A percentile compares a stretch with the other conserved stretches of the same genome.
Evolutionary conservation across 1,140 invertebrate species (phyloP).

Genomic region (Zaprionus nigranus): DNA sequence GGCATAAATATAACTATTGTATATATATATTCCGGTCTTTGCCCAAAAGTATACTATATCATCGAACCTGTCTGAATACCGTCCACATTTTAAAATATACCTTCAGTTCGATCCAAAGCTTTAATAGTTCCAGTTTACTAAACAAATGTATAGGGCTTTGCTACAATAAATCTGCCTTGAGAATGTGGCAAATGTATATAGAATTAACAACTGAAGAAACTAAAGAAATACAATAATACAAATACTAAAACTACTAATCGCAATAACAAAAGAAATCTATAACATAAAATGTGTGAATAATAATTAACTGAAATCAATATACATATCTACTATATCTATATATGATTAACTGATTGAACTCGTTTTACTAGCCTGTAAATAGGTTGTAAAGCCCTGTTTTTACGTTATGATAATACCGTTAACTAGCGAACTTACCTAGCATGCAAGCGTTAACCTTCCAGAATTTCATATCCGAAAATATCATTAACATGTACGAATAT

Average conservation of each 20-base stretch:
- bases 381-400: constrained; percentile 85
- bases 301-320: constrained; percentile 1
- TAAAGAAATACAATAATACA: constrained; percentile 10
- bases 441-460: constrained; percentile 79
- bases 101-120: not conserved
- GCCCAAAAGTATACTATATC: constrained; percentile 8
- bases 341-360: constrained; percentile 71
- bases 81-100: not conserved
- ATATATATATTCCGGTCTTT: not conserved
- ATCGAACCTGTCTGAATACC: not conserved
- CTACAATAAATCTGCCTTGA: not conserved
- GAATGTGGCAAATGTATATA: constrained; percentile 4
- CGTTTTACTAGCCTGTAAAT: constrained; percentile 85
- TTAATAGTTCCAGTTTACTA: not conserved
- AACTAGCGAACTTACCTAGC: constrained; percentile 72
- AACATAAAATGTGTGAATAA: constrained; percentile 6
- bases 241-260: constrained; percentile 22
- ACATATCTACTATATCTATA: constrained; percentile 18
- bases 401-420: constrained; percentile 72
- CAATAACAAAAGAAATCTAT: constrained; percentile 16
- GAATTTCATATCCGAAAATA: constrained; percentile 80
- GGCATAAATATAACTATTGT: not conserved
- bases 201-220: constrained; percentile 23
- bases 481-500: constrained; percentile 16
- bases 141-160: not conserved